Evolutionary conservation across 2,888 invertebrate genomes (phyloP), one percentile per base, ranked within the genome.

Genomic region (Drosophila suboccidentalis): DNA sequence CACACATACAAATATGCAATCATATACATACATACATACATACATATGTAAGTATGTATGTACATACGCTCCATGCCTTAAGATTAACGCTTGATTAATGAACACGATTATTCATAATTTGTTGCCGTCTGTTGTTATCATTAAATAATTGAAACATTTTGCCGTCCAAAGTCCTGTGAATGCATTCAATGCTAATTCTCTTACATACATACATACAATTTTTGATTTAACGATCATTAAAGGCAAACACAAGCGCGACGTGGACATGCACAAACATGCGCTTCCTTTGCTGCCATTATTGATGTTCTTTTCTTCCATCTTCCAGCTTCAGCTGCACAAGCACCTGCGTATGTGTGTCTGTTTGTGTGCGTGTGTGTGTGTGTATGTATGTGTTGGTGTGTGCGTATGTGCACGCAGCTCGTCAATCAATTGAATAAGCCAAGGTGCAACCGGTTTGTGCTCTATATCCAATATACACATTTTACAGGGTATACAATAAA

Each of bases 61-160:
- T 15, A 32, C 10, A n/a, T 11, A 58, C 55, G 62, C 63, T n/a
- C 43, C 70, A 71, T 71, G 74, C 74, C 69, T 65, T 70, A 76
- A 86, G 87, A 90, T 86, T 90, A 90, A 70, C 75, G 68, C 61
- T 67, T 87, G 87, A 90, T 87, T 90, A 87, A 87, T 87, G 89
- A 89, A 64, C 60, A 49, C 76, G 76, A 80, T 89, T 90, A 87
- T 80, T 86, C 89, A 90, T 78, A 87, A 87, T 87, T 81, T 74
- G 71, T 80, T 67, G 22, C 22, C 59, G 19, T 29, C 61, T 46
- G 47, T 62, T 54, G 46, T 46, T 65, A 58, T 46, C 34, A 51
- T 70, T 73, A 85, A 82, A 78, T 77, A 88, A 84, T 86, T 84
- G 77, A 84, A 88, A 75, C 73, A 84, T 82, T 84, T 82, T 75